Evolutionary conservation across 2,797 vertebrate genomes (phyloP).

Genomic region (Fringilla coelebs): DNA sequence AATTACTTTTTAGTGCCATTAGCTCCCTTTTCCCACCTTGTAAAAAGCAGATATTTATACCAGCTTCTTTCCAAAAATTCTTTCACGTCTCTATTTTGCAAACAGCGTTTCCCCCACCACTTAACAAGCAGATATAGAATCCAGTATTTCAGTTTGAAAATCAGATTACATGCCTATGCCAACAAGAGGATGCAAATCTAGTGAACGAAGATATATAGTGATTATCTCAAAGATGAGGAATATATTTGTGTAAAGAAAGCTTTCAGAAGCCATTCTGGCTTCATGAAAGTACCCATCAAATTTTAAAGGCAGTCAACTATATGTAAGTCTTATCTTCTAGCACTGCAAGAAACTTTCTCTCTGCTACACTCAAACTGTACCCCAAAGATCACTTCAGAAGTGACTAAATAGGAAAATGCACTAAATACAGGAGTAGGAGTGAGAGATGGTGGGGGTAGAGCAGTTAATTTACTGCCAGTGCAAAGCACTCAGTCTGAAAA

Average conservation of each 20-base stretch:
- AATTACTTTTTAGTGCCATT: background rate
- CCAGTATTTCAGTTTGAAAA: background rate
- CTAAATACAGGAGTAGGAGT: background rate
- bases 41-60: background rate
- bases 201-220: background rate
- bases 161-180: background rate
- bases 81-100: background rate
- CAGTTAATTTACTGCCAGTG: background rate
- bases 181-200: background rate
- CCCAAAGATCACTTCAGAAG: background rate
- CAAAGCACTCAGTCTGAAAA: background rate
- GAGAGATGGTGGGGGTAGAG: rapidly evolving
- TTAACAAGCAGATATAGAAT: background rate
- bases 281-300: background rate
- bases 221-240: background rate
- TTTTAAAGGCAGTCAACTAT: background rate
- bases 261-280: background rate
- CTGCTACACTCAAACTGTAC: background rate
- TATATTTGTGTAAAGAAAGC: background rate
- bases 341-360: background rate
- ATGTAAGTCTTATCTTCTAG: background rate
- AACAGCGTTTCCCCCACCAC: background rate
- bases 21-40: background rate
- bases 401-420: background rate
- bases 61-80: background rate